Evolutionary conservation across 2,888 invertebrate genomes (phyloP), one percentile per base, ranked within the genome.

Genomic region (Hirtodrosophila histrioides): DNA sequence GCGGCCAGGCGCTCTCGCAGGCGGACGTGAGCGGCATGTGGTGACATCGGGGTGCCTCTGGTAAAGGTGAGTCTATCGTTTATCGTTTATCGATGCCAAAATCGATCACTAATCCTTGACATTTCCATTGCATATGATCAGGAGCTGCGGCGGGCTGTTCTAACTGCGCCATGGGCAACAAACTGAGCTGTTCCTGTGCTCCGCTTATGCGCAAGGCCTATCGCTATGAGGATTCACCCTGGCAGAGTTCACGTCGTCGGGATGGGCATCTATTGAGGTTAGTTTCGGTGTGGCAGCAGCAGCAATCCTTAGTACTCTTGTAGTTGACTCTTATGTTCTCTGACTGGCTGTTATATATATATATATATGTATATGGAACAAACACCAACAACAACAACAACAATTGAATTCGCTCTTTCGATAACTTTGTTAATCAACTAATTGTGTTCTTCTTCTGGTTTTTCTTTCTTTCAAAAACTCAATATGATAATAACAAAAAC

Each of bases 191-290:
- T 94, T 97, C 97, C 90, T 98, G 98, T 94, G 98, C 97, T 90
- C 98, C 98, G 90, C 94, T 98, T 92, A 96, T 98, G 93, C 96
- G 97, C 93, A 98, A 98, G 94, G 97, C 97, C 91, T 98, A 98
- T 93, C 96, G 98, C 91, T 97, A 97, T 93, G 98, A 97, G 93
- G 97, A 98, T 93, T 97, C 97, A 92, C 98, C 98, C 92, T 97
- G 97, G 97, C 97, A 97, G 93, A 95, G 96, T 91, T 95, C 96
- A 73, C 94, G 96, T 83, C 94, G 96, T 86, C 93, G 96, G 83
- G 96, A 97, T 92, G 96, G 96, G 89, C 96, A 96, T 93, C 94
- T 97, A 90, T 94, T 97, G 92, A 96, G 97, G 97, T 97, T 78
- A 63, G 86, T 77, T 37, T 31, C 23, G 27, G 12, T 8, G 8